Conservation (phyloP, 2,113 vertebrate species). For the Saccopteryx bilineata region DNA sequence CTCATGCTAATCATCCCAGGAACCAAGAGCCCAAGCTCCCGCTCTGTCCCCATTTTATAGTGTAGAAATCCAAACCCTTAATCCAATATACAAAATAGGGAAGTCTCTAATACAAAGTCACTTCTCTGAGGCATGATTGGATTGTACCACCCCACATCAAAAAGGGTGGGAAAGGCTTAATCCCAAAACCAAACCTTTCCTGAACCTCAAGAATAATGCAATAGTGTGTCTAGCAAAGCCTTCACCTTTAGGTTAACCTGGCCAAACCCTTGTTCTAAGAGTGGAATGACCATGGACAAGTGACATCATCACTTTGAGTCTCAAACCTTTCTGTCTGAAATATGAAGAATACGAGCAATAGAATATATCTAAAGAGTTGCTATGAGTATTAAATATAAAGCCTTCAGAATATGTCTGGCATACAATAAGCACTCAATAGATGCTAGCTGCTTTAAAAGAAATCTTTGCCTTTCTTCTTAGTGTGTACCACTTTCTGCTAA, state of each 20-base stretch:
- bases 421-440: not conserved
- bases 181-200: too few species aligned
- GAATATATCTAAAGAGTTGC: not conserved
- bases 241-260: not conserved
- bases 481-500: not conserved
- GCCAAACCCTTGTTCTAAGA: not conserved
- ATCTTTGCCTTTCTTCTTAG: not conserved
- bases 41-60: too few species aligned
- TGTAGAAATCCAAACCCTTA: too few species aligned
- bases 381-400: not conserved
- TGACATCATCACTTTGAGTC: not conserved
- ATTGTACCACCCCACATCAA: too few species aligned
- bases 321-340: not conserved
- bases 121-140: too few species aligned
- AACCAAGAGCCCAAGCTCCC: too few species aligned
- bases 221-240: not conserved
- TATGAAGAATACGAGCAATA: not conserved
- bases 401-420: not conserved
- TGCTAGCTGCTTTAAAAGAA: not conserved
- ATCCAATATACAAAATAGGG: too few species aligned
- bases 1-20: too few species aligned
- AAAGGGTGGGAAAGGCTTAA: too few species aligned
- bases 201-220: not conserved
- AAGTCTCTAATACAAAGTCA: too few species aligned
- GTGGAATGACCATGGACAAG: not conserved